Evolutionary conservation across 2,113 vertebrate species (phyloP), one percentile per base, ranked within the genome.

Genomic region (Macquaria ambigua): DNA sequence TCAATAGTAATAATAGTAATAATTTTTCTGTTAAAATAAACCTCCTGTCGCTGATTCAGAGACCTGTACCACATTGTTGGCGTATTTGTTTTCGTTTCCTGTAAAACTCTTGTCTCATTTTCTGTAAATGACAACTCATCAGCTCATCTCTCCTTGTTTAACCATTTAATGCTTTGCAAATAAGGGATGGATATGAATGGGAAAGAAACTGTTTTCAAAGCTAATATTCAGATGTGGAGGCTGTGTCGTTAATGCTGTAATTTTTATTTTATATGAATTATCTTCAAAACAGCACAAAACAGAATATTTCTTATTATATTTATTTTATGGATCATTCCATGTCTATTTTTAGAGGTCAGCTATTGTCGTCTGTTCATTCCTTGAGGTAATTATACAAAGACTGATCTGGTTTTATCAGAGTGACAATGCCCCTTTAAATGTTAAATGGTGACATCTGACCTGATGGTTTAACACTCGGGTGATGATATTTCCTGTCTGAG

Each of bases 401-500:
- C 16, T 48, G 7, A 37, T 87, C 34, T 7, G 43, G 21, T 87
- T 84, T 79, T 39, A 80, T 84, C 41, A 58, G 43, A 23, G 34
- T 70, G 81, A 67, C 18, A 25, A 31, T 59, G 46, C 55, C 6
- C 41, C 74, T 53, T 64, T 9, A 80, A 39, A 81, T 83, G 83
- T 68, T 68, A 81, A 73, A 82, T 46, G 39, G 39, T 28, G 48
- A 74, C 79, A 64, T 69, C 53, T 80, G 67, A 59, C 67, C 74
- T 64, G 31, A 76, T 79, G 74, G 73, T 37, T 55, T 86, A 25
- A 83, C 87, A 87, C 71, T n/a, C 6, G 9, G 55, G 72, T 81
- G 85, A 77, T 43, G 75, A 56, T 74, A 77, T 74, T 88, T 88
- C 83, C 90, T 91, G 43, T 74, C 62, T 64, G 34, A 39, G 11